These are phyloP conservation scores for Drosophila orena DNA, from an alignment of 1,140 invertebrate species.

Conservation along the genomic window DNA sequence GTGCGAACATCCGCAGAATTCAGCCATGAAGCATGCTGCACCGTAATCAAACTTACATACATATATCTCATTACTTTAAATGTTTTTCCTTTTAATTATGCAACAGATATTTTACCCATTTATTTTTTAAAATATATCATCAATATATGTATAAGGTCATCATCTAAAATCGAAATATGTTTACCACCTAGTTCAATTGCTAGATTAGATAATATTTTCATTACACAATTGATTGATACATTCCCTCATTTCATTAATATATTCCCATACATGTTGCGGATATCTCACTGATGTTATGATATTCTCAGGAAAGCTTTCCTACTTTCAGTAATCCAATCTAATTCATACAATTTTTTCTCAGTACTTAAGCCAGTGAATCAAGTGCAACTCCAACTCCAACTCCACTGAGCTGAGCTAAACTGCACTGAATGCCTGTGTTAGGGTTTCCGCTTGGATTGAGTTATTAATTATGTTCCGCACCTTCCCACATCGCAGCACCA, in stretches of 20 bases:
- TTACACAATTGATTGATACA: no score
- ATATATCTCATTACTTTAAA: no score
- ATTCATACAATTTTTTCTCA: not conserved
- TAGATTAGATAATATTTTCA: no score
- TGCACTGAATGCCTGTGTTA: slow-evolving; percentile 48
- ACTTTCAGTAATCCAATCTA: not conserved
- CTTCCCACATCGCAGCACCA: slow-evolving; percentile 12
- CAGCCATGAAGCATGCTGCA: not conserved
- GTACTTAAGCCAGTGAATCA: slow-evolving; percentile 15
- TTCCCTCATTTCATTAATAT: no score
- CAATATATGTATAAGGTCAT: no score
- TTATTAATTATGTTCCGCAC: slow-evolving; percentile 77
- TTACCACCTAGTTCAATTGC: no score
- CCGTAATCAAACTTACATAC: not conserved
- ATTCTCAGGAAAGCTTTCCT: not conserved
- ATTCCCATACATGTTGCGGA: no score
- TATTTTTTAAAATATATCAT: no score
- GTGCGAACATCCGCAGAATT: slow-evolving; percentile 2
- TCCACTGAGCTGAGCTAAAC: slow-evolving; percentile 41
- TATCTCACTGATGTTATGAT: no score
- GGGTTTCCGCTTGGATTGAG: slow-evolving; percentile 82
- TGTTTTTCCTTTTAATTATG: no score
- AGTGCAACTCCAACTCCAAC: slow-evolving; percentile 21
- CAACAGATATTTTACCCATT: no score
- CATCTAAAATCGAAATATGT: no score